Evolutionary conservation across 2,888 invertebrate genomes (phyloP).

Genomic region (Notodonta ziczac): DNA sequence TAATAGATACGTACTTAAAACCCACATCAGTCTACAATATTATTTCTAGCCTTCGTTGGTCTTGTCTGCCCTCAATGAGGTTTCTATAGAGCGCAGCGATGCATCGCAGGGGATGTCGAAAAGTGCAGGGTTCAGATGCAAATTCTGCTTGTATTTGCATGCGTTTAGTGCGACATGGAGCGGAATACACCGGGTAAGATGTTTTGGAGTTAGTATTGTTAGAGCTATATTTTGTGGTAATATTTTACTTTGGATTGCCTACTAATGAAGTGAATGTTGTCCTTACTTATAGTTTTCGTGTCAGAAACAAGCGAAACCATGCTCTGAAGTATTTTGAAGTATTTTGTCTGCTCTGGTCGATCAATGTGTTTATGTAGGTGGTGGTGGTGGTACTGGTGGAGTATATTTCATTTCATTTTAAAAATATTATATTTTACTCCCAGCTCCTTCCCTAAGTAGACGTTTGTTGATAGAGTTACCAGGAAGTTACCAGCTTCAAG

Average conservation of each 20-base stretch:
- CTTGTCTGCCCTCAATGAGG: neutral
- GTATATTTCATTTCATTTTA: too few relatives aligned
- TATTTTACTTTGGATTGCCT: neutral
- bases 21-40: too few relatives aligned
- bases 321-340: too few relatives aligned
- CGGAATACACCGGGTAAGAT: neutral
- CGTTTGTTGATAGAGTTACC: neutral
- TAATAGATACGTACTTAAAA: too few relatives aligned
- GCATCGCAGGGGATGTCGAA: conserved; percentile 13
- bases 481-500: neutral
- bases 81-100: neutral
- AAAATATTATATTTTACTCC: too few relatives aligned
- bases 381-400: too few relatives aligned
- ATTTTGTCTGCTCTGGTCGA: too few relatives aligned
- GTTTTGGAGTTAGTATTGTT: neutral
- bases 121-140: conserved; percentile 44
- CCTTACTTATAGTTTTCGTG: too few relatives aligned
- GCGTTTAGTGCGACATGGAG: conserved; percentile 10
- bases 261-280: too few relatives aligned
- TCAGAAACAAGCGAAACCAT: too few relatives aligned
- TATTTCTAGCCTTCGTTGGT: too few relatives aligned
- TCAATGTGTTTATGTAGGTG: too few relatives aligned
- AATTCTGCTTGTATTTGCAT: conserved; percentile 44
- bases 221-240: neutral
- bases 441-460: neutral